A percentile compares a stretch with the other conserved stretches of the same genome.
These are phyloP conservation scores for Escarpia spicata DNA, from an alignment of 2,888 invertebrate genomes.

Conservation along the genomic window DNA sequence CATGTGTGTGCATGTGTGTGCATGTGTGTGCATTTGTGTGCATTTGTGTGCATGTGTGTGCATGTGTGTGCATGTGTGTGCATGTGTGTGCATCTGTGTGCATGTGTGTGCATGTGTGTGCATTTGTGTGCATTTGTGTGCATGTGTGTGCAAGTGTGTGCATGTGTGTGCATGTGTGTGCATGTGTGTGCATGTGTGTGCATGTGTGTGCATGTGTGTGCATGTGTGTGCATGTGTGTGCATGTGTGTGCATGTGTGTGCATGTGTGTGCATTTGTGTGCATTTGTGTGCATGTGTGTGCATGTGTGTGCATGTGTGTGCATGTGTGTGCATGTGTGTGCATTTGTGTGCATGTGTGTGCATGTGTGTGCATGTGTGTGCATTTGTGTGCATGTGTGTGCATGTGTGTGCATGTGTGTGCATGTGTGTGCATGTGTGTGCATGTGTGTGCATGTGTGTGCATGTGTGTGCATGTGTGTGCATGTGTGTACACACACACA, in stretches of 20 bases:
- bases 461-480: too few species aligned
- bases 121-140: not conserved
- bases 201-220: not conserved
- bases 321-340: not conserved
- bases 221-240: not conserved
- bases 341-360: not conserved
- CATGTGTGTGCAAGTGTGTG: not conserved
- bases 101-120: not conserved
- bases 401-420: too few species aligned
- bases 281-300: not conserved
- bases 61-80: too few species aligned
- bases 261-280: not conserved
- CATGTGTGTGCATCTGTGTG: too few species aligned
- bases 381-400: too few species aligned
- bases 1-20: too few species aligned
- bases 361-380: too few species aligned
- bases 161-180: not conserved
- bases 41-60: too few species aligned
- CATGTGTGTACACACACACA: too few species aligned
- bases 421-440: too few species aligned
- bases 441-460: too few species aligned
- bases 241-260: not conserved
- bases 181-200: not conserved
- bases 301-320: not conserved
- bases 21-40: too few species aligned